Evolutionary conservation across 2,888 invertebrate species (phyloP).

Genomic region (Eurytoma adleriae): DNA sequence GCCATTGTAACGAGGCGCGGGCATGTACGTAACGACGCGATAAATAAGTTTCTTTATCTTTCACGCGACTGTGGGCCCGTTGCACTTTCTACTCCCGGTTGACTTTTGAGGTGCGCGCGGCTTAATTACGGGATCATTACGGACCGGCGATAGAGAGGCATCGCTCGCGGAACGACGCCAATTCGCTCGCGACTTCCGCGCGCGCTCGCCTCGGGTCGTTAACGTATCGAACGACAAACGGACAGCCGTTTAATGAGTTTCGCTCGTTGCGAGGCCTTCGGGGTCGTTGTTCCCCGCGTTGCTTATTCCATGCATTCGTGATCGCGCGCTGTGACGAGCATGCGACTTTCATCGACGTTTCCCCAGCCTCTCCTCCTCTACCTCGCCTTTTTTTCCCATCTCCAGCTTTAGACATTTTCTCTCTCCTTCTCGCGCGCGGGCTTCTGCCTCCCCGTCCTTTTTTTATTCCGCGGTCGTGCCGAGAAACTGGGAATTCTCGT

Average conservation of each 20-base stretch:
- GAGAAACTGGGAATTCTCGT: constrained; percentile 51
- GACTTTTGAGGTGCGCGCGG: constrained; percentile 16
- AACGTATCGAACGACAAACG: constrained; percentile 71
- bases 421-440: neutral
- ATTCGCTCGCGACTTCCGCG: constrained; percentile 61
- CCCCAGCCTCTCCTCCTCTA: constrained; percentile 13
- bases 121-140: constrained; percentile 38
- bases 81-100: constrained; percentile 32
- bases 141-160: constrained; percentile 4
- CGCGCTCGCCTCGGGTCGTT: constrained; percentile 54
- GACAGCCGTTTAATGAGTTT: constrained; percentile 75
- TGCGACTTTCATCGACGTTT: constrained; percentile 51
- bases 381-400: constrained; percentile 28
- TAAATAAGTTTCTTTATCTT: constrained; percentile 36
- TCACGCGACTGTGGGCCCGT: neutral
- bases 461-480: constrained; percentile 9
- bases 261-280: constrained; percentile 58
- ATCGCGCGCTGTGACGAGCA: constrained; percentile 52
- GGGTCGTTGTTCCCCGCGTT: constrained; percentile 61
- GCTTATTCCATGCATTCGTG: constrained; percentile 63
- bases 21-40: constrained; percentile 4
- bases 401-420: neutral
- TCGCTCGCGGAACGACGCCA: constrained; percentile 59
- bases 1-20: neutral
- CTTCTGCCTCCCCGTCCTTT: constrained; percentile 31